Base-by-base conservation (phyloP, 2,797 vertebrate species). In the Synanceia verrucosa region DNA sequence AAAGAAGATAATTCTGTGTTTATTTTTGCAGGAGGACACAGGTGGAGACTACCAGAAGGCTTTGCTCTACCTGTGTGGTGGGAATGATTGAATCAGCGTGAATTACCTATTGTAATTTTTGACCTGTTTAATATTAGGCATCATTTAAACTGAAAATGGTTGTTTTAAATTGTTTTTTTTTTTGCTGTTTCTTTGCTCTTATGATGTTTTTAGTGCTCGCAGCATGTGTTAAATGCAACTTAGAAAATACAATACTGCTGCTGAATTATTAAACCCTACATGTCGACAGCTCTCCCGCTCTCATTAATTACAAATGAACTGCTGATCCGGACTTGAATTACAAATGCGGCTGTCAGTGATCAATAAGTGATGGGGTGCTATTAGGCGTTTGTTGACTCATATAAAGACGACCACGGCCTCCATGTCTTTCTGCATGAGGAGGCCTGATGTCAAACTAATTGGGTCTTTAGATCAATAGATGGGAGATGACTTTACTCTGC, bases 31-130 rank as follows among this genome's bases (percentile, higher is more conserved):
- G 98, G 94, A 95, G 33, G 98, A 99, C 86, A 97, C 97, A 0
- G 89, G 89, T 0, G 98, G 97, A 46, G 96, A 99, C 90, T 99
- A 97, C 86, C 94, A 96, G 91, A 99, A 96, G 85, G 94, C 96
- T 0, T 89, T 99, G 29, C 93, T 97, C 64, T 95, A 96, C 80
- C 94, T 99, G 81, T 98, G 97, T 2, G 96, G 96, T 0, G 96
- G 96, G 2, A 95, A 96, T 33, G 96, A 95, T 70, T 57, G n/a
- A 68, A 76, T 81, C 69, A 65, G 66, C 68, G 61, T 80, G 61
- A 85, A 76, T 73, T 67, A 80, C 29, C 28, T 1, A 3, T 41
- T 81, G 52, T 73, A 59, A 51, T 48, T 68, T 50, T 52, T 73
- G 53, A 82, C 55, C 62, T 57, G 14, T 65, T 61, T 47, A 18